These are phyloP conservation scores for Perodicticus potto DNA, from an alignment of 2,797 vertebrate genomes.

Conservation along the genomic window DNA sequence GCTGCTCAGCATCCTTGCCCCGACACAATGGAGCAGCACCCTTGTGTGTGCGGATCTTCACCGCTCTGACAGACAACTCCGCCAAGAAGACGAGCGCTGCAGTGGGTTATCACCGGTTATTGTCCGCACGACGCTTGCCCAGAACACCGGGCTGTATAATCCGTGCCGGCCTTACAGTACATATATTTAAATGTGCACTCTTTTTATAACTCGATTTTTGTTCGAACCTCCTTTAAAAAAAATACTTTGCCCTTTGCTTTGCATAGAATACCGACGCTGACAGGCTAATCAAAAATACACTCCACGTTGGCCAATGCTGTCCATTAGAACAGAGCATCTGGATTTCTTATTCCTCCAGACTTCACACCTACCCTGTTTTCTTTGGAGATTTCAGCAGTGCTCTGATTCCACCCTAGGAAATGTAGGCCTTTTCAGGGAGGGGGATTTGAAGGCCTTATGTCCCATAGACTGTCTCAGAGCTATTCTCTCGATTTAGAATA, in stretches of 20 bases:
- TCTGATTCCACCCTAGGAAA: not conserved
- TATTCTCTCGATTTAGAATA: not conserved
- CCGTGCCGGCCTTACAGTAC: not conserved
- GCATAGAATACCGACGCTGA: not conserved
- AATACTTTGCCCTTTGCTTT: not conserved
- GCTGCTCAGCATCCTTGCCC: not conserved
- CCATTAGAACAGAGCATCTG: not conserved
- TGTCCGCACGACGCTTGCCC: not conserved
- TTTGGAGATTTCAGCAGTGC: not conserved
- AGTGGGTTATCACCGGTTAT: not conserved
- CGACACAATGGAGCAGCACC: fast-evolving
- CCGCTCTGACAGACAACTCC: not conserved
- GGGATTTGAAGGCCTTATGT: not conserved
- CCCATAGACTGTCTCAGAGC: not conserved
- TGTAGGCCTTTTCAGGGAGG: not conserved
- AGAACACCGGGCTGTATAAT: not conserved
- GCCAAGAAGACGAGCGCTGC: not conserved
- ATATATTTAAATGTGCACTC: not conserved
- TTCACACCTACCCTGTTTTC: not conserved
- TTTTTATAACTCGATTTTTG: not conserved
- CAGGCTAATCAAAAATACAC: not conserved
- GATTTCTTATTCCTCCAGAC: not conserved
- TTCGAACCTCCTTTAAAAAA: not conserved
- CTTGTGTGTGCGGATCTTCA: not conserved
- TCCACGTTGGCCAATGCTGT: not conserved